A percentile compares a stretch with the other conserved stretches of the same genome.
Conservation (phyloP, 2,113 vertebrate genomes). For the Labeo rohita region DNA sequence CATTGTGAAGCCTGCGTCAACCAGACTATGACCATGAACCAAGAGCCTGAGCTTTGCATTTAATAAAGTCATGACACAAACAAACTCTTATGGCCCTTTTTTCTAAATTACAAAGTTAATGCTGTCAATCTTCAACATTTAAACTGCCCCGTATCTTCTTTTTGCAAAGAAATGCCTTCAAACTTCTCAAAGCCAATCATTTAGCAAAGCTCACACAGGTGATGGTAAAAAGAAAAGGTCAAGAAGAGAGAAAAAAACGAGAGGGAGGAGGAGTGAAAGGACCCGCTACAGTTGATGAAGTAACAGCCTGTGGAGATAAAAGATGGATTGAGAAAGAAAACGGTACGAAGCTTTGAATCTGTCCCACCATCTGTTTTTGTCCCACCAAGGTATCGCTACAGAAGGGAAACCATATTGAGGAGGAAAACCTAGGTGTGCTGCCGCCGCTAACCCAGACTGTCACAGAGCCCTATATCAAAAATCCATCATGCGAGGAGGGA, state of each 20-base stretch:
- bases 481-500: constrained; percentile 59
- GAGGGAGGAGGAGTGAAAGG: constrained; percentile 13
- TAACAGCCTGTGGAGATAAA: constrained; percentile 57
- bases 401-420: constrained; percentile 64
- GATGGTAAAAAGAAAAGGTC: constrained; percentile 22
- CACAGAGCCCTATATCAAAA: constrained; percentile 61
- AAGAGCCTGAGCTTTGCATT: not conserved
- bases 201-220: not conserved
- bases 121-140: constrained; percentile 14
- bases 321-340: constrained; percentile 68
- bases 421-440: constrained; percentile 59
- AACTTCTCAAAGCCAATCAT: not conserved
- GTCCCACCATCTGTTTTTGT: constrained; percentile 68
- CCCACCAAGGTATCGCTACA: constrained; percentile 57
- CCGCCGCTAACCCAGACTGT: constrained; percentile 61
- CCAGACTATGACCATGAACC: not conserved
- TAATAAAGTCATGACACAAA: constrained; percentile 42
- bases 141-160: constrained; percentile 27
- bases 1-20: not conserved
- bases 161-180: not conserved
- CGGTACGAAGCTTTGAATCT: constrained; percentile 60
- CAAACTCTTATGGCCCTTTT: constrained; percentile 40
- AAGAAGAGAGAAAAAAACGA: not conserved
- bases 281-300: constrained; percentile 55
- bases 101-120: constrained; percentile 34